A percentile compares a stretch with the other conserved stretches of the same genome.
Evolutionary conservation across 1,140 invertebrate species (phyloP).

Genomic region (Scaptodrosophila lebanonensis): DNA sequence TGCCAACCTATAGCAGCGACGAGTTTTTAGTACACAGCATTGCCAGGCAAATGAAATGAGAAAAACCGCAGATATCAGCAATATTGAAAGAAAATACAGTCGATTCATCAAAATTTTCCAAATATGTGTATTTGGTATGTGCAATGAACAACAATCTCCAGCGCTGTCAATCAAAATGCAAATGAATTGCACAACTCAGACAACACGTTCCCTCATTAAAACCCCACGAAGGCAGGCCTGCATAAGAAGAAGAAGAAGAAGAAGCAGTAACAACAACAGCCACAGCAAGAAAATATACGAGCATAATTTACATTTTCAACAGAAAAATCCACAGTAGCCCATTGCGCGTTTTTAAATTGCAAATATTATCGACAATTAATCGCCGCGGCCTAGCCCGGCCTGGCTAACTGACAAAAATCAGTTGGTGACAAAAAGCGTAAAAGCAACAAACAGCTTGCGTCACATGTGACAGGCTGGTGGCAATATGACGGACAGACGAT

Average conservation of each 20-base stretch:
- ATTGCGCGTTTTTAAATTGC: conserved; percentile 23
- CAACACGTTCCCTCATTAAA: conserved; percentile 54
- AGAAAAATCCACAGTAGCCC: conserved; percentile 26
- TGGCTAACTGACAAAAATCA: conserved; percentile 6
- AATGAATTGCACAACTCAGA: conserved; percentile 28
- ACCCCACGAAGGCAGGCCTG: too few relatives aligned
- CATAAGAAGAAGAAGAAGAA: neutral
- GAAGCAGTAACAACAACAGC: conserved; percentile 8
- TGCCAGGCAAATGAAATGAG: conserved; percentile 30
- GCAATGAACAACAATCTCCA: conserved; percentile 55
- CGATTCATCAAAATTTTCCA: conserved; percentile 42
- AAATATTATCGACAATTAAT: conserved; percentile 54
- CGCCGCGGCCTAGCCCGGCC: conserved; percentile 24
- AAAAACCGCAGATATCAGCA: neutral
- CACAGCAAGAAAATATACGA: conserved; percentile 33
- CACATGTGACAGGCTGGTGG: neutral
- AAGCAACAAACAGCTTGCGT: conserved; percentile 20
- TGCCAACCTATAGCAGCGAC: neutral
- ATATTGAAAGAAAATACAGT: neutral
- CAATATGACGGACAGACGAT: neutral
- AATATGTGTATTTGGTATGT: conserved; percentile 43
- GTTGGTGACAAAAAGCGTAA: conserved; percentile 22
- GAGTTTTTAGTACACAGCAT: conserved; percentile 23
- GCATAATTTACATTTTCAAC: conserved; percentile 68
- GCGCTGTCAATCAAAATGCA: conserved; percentile 72